These are phyloP conservation scores for Meghimatium bilineatum DNA, from an alignment of 2,888 invertebrate genomes.

Conservation along the genomic window DNA sequence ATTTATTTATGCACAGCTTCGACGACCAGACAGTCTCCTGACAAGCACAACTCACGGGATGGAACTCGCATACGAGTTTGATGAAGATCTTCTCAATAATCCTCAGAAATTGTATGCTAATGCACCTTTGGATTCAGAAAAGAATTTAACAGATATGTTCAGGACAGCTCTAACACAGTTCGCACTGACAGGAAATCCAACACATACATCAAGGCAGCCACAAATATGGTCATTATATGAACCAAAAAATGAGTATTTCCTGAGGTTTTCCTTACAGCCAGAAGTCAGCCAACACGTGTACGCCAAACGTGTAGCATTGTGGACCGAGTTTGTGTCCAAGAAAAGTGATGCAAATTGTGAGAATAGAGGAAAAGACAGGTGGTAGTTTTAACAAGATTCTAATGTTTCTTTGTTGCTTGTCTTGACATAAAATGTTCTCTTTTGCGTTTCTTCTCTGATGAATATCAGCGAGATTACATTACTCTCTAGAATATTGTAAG, in stretches of 20 bases:
- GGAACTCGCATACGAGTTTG: slow-evolving; percentile 26
- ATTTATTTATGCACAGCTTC: too few relatives aligned
- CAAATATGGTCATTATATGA: slow-evolving; percentile 24
- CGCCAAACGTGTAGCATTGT: slow-evolving; percentile 15
- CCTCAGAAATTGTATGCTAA: not conserved
- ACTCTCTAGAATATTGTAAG: too few relatives aligned
- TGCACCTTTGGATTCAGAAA: not conserved
- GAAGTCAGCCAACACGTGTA: not conserved
- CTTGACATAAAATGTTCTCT: too few relatives aligned
- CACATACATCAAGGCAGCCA: not conserved
- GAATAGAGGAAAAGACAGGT: not conserved
- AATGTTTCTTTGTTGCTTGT: too few relatives aligned
- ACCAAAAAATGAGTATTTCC: slow-evolving; percentile 10
- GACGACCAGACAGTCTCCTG: not conserved
- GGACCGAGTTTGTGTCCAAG: slow-evolving; percentile 29
- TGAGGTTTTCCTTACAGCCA: slow-evolving; percentile 7
- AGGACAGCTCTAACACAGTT: slow-evolving; percentile 13
- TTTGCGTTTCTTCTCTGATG: too few relatives aligned
- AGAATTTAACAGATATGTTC: not conserved
- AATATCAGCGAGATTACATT: too few relatives aligned
- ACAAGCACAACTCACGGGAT: slow-evolving; percentile 30
- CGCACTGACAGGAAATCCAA: slow-evolving; percentile 34
- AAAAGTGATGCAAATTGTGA: not conserved
- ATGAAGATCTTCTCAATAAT: not conserved
- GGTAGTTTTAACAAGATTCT: not conserved